Base-by-base conservation (phyloP, 2,888 invertebrate species). In the Sceliomorpha sp. region DNA sequence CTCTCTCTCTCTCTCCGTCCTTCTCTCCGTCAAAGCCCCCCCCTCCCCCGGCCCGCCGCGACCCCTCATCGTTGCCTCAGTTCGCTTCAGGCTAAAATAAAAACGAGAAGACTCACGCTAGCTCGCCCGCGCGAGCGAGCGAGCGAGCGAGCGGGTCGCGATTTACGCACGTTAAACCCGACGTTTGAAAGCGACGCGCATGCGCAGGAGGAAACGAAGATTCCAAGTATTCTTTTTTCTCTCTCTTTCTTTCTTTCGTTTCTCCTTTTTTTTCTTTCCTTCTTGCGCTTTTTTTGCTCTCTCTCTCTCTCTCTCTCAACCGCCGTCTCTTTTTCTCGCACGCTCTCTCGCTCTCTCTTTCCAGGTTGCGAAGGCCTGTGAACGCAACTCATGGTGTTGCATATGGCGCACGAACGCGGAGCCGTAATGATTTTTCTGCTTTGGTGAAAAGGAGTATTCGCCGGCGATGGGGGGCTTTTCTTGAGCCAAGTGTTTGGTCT, bases 11-110 rank as follows among this genome's bases (percentile, higher is more conserved):
- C 67, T 45, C 70, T 66, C 69, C 59, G 53, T 42, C 55, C 62
- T 53, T 53, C 40, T 60, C 44, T 56, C 42, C 63, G 40, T 36
- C 37, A 27, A 45, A 47, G n/a, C 17, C 50, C 34, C 37, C 45
- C 37, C 48, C 56, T 24, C 24, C 7, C 29, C 48, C 63, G 48
- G 17, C 14, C 9, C 42, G 29, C 42, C 17, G 4, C 27, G n/a
- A 26, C 34, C 32, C 37, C 10, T 13, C 24, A 14, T 72, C 75
- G 73, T 68, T 75, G 73, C 60, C 75, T 56, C 63, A 42, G 75
- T 78, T 79, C 73, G 79, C 82, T 78, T 74, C 79, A 70, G 78
- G 78, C 82, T 79, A 81, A 83, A 82, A 83, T 82, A 82, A 82
- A 83, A 82, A 82, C 70, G 72, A 51, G 47, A 68, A 62, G 68